A percentile compares a stretch with the other conserved stretches of the same genome.
These are phyloP conservation scores for Zaprionus obscuricornis DNA, from an alignment of 2,888 invertebrate species.

Conservation along the genomic window DNA sequence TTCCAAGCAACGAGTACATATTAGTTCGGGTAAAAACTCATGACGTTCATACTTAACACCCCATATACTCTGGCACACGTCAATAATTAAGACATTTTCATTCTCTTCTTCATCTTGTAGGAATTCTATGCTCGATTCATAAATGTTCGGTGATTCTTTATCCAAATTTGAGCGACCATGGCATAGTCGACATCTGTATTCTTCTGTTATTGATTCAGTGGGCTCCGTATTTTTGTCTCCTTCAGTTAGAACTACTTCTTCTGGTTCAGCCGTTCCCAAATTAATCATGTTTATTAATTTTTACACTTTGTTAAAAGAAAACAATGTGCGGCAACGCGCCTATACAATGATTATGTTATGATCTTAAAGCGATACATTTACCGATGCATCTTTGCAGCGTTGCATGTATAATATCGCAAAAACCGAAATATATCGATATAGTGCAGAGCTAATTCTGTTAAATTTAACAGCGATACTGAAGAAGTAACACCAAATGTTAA, in stretches of 20 bases:
- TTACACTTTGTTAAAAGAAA: background rate
- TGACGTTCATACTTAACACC: conserved; percentile 86
- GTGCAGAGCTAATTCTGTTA: too few relatives aligned
- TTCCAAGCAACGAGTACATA: conserved; percentile 88
- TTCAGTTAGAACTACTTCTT: background rate
- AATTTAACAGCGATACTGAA: background rate
- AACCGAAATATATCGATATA: too few relatives aligned
- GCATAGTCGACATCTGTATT: conserved; percentile 87
- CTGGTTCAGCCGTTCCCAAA: conserved; percentile 13
- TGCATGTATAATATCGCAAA: too few relatives aligned
- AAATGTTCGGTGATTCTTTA: conserved; percentile 82
- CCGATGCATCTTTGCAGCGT: too few relatives aligned
- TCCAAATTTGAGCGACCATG: conserved; percentile 86
- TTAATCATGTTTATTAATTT: conserved; percentile 31
- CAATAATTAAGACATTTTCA: conserved; percentile 5
- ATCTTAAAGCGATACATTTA: too few relatives aligned
- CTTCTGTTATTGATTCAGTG: background rate
- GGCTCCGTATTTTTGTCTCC: background rate
- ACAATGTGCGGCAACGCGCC: conserved; percentile 8
- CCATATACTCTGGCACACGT: conserved; percentile 27
- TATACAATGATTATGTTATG: conserved; percentile 1
- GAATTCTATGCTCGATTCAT: conserved; percentile 21
- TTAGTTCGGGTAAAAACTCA: conserved; percentile 88
- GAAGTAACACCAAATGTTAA: too few relatives aligned
- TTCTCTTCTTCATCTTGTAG: conserved; percentile 1